A percentile compares a stretch with the other conserved stretches of the same genome.
Conservation (phyloP, 2,888 invertebrate species). For the Platerodrilus igneus region DNA sequence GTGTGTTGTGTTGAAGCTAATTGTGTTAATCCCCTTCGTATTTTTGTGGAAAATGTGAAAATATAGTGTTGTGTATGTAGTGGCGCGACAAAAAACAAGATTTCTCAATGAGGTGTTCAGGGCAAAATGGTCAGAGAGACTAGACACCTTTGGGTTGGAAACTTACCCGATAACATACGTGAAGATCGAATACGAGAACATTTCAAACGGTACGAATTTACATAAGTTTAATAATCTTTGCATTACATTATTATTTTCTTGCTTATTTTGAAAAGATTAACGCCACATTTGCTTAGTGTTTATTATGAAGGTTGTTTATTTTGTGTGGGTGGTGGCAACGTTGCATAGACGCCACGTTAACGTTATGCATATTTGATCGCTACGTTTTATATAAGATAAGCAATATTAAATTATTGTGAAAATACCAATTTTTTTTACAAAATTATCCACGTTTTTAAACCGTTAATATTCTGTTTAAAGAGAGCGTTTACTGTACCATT, state of each 20-base stretch:
- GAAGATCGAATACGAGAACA: slow-evolving; percentile 96
- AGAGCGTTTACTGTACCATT: not conserved
- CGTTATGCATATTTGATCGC: slow-evolving; percentile 20
- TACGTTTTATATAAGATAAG: slow-evolving; percentile 18
- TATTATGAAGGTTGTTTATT: slow-evolving; percentile 19
- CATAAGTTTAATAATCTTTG: slow-evolving; percentile 28
- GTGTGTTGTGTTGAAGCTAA: slow-evolving; percentile 19
- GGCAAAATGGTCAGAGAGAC: slow-evolving; percentile 99
- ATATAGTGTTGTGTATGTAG: slow-evolving; percentile 33
- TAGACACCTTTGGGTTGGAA: slow-evolving; percentile 99
- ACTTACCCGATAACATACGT: slow-evolving; percentile 98
- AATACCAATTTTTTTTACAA: slow-evolving; percentile 4
- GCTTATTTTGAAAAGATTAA: slow-evolving; percentile 1
- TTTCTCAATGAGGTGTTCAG: slow-evolving; percentile 88
- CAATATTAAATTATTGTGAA: slow-evolving; percentile 17
- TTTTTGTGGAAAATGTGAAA: slow-evolving; percentile 24
- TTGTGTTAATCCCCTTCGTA: too few relatives aligned
- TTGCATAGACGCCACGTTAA: slow-evolving; percentile 18
- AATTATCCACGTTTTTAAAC: slow-evolving; percentile 8
- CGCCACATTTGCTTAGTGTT: slow-evolving; percentile 8
- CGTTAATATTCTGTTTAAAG: slow-evolving; percentile 1
- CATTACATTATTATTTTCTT: slow-evolving; percentile 4
- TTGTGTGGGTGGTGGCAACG: slow-evolving; percentile 24
- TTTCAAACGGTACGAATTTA: slow-evolving; percentile 79
- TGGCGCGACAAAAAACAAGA: slow-evolving; percentile 55